Percentiles rank a stretch among this genome's conserved stretches.
Conservation (phyloP, 2,888 invertebrate genomes). For the Tetanocera ferruginea region DNA sequence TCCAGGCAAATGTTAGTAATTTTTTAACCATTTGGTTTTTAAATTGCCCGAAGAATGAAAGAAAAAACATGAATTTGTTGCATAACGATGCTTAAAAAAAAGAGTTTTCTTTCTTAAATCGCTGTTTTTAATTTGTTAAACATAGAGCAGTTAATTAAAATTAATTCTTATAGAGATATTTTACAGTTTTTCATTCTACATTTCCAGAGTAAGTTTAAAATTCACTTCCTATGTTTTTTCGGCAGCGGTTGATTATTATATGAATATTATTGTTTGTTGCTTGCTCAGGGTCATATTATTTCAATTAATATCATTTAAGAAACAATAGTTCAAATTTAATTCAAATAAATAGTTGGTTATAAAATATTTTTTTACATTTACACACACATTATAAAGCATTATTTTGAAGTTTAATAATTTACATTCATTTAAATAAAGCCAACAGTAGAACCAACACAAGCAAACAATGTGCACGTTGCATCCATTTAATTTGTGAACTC, state of each 20-base stretch:
- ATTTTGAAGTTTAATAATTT: background rate
- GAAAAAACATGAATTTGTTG: too few relatives aligned
- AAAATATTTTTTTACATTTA: background rate
- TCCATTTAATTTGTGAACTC: too few relatives aligned
- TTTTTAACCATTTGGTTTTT: too few relatives aligned
- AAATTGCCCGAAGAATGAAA: too few relatives aligned
- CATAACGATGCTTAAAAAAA: too few relatives aligned
- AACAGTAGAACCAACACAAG: background rate
- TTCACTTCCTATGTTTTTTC: too few relatives aligned
- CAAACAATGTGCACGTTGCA: background rate
- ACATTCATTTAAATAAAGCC: background rate
- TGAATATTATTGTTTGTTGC: background rate
- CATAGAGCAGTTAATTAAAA: too few relatives aligned
- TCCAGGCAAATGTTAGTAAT: too few relatives aligned
- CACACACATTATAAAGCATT: background rate
- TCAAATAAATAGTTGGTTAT: constrained; percentile 2
- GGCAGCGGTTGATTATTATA: background rate
- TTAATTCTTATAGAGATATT: background rate
- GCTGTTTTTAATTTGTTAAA: too few relatives aligned
- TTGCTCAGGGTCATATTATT: background rate
- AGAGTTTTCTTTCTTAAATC: too few relatives aligned
- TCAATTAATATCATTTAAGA: background rate
- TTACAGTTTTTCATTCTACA: background rate
- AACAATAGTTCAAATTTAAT: background rate
- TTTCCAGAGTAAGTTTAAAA: background rate